phyloP scores from a whole-genome alignment of 2,797 vertebrate genomes.

The Paedocypris micromegethes region DNA sequence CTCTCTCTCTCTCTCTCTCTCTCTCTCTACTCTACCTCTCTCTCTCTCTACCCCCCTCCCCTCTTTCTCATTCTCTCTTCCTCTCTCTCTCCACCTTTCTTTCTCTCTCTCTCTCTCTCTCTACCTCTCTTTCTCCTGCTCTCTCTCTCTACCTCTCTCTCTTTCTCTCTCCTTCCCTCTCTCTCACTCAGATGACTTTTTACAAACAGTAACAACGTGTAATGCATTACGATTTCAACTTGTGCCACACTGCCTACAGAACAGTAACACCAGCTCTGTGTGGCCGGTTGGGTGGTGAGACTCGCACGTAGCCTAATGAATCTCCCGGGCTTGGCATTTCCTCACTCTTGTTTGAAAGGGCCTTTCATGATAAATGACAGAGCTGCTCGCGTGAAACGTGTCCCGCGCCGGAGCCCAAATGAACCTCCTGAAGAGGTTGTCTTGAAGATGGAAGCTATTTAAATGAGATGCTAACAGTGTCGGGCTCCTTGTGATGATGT shows the following conservation, averaged over 20 bases:
- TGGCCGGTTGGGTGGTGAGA: slow-evolving; percentile 57
- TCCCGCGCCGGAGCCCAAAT: slow-evolving; percentile 67
- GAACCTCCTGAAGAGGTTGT: slow-evolving; percentile 63
- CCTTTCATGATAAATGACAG: slow-evolving; percentile 70
- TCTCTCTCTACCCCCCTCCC: too few species aligned
- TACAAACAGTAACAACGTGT: too few species aligned
- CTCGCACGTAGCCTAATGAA: slow-evolving; percentile 66
- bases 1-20: too few species aligned
- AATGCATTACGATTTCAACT: slow-evolving; percentile 53
- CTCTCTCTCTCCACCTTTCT: too few species aligned
- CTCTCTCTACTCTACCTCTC: too few species aligned
- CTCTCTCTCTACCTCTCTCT: slow-evolving; percentile 32
- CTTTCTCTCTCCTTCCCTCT: slow-evolving; percentile 68
- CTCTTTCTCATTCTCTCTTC: too few species aligned
- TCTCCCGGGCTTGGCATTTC: slow-evolving; percentile 66
- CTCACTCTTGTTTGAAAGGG: slow-evolving; percentile 62
- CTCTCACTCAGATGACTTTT: slow-evolving; percentile 33
- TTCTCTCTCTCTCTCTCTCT: too few species aligned
- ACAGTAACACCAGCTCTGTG: slow-evolving; percentile 16
- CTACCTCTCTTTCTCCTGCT: too few species aligned
- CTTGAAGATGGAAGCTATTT: slow-evolving; percentile 80
- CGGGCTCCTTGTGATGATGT: slow-evolving; percentile 75
- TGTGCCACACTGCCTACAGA: slow-evolving; percentile 57
- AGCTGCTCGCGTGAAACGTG: slow-evolving; percentile 65
- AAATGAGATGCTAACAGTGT: slow-evolving; percentile 73